These are phyloP conservation scores for Pyrocephalus nanus DNA, from an alignment of 2,797 vertebrate genomes.

Conservation along the genomic window DNA sequence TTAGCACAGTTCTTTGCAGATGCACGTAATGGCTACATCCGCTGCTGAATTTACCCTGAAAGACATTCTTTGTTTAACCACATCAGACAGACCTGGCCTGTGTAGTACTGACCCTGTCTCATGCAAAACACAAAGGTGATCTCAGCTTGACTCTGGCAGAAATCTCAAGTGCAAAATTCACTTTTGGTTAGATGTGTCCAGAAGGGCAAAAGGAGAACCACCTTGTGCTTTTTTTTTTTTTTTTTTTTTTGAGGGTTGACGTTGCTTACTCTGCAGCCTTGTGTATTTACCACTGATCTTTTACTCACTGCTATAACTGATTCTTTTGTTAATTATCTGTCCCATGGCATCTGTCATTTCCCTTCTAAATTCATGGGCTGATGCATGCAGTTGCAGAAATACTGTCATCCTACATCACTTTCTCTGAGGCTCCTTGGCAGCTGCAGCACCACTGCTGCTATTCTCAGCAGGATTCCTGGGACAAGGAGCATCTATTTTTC, in stretches of 20 bases:
- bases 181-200: not conserved
- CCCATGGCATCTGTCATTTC: not conserved
- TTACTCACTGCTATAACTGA: not conserved
- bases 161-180: not conserved
- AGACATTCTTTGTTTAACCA: not conserved
- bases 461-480: not conserved
- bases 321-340: not conserved
- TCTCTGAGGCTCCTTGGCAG: not conserved
- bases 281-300: not conserved
- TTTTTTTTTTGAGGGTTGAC: not conserved
- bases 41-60: not conserved
- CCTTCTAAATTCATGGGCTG: not conserved
- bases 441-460: not conserved
- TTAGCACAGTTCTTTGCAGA: not conserved
- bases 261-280: not conserved
- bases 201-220: not conserved
- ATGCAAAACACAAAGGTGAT: fast-evolving
- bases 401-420: not conserved
- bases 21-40: fast-evolving
- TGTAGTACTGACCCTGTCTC: not conserved
- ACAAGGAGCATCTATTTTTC: not conserved
- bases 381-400: not conserved
- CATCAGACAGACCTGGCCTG: not conserved
- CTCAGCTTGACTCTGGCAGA: not conserved
- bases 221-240: not conserved